These are phyloP conservation scores for Amblyjoppa proteus DNA, from an alignment of 2,888 invertebrate genomes.

Conservation along the genomic window DNA sequence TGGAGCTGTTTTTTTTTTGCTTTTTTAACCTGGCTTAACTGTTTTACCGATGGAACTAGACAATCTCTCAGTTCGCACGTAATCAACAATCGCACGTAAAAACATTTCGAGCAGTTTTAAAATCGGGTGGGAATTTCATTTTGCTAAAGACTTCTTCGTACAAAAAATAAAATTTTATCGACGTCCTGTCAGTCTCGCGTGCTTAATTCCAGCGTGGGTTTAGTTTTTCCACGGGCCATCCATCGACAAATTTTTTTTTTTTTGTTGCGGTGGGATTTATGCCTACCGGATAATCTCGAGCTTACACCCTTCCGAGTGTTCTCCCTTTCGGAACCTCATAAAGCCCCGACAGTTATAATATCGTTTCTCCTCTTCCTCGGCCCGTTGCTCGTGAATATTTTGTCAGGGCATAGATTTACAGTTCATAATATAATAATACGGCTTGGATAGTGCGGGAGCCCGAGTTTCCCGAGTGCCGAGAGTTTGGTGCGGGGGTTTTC, in stretches of 20 bases:
- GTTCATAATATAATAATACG: conserved; percentile 1
- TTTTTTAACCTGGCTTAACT: too few species aligned
- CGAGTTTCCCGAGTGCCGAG: conserved; percentile 13
- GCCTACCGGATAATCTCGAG: background rate
- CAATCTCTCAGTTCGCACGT: too few species aligned
- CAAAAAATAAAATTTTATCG: background rate
- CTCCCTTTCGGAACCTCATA: background rate
- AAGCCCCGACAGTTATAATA: conserved; percentile 8
- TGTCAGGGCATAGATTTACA: conserved; percentile 5
- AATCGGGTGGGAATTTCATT: too few species aligned
- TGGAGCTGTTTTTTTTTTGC: too few species aligned
- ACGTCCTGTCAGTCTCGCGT: background rate
- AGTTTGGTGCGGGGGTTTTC: conserved; percentile 3
- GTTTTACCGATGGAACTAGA: too few species aligned
- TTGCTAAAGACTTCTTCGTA: too few species aligned
- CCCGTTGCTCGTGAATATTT: conserved; percentile 14
- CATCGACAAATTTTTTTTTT: background rate
- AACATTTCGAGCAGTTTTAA: too few species aligned
- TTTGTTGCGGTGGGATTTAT: background rate
- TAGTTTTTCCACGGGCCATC: background rate
- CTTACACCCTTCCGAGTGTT: conserved; percentile 14
- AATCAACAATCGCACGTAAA: too few species aligned
- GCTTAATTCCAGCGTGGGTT: background rate
- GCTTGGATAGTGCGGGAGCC: background rate
- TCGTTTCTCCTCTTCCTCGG: conserved; percentile 1